A percentile compares a stretch with the other conserved stretches of the same genome.
These are phyloP conservation scores for Dunckerocampus dactyliophorus DNA, from an alignment of 2,113 vertebrate genomes.

Conservation along the genomic window DNA sequence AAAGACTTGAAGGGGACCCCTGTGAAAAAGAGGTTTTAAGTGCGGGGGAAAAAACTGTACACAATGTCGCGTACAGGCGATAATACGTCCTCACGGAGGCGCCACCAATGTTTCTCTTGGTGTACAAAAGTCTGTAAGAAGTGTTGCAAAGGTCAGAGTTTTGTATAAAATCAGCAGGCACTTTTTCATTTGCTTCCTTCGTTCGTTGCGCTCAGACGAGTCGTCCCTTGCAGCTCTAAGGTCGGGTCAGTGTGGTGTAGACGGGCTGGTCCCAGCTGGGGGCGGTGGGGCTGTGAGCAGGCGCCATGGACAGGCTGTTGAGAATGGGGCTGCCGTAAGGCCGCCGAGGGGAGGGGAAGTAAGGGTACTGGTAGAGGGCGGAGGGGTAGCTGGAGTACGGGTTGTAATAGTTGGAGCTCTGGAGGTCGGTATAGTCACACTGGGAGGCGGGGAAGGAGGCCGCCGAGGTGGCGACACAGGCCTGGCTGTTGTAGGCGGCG, in stretches of 20 bases:
- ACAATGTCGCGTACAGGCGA: conserved; percentile 41
- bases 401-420: conserved; percentile 88
- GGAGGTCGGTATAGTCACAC: conserved; percentile 95
- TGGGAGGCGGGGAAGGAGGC: conserved; percentile 82
- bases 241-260: conserved; percentile 92
- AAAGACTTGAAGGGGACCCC: neutral
- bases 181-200: conserved; percentile 66
- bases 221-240: conserved; percentile 62
- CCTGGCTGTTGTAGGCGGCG: conserved; percentile 78
- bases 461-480: conserved; percentile 74
- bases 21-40: neutral
- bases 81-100: conserved; percentile 77
- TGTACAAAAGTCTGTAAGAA: conserved; percentile 49
- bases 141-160: conserved; percentile 47
- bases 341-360: conserved; percentile 90
- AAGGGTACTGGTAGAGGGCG: conserved; percentile 90
- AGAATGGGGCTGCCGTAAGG: conserved; percentile 87
- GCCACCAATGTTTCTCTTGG: conserved; percentile 57
- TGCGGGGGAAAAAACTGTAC: conserved; percentile 17
- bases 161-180: conserved; percentile 84
- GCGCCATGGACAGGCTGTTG: conserved; percentile 85
- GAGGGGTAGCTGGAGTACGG: conserved; percentile 88
- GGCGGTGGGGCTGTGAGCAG: conserved; percentile 85
- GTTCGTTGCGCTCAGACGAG: conserved; percentile 71
- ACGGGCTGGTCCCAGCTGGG: conserved; percentile 93